Conservation (phyloP, 2,113 vertebrate species). For the Struthidea cinerea region DNA sequence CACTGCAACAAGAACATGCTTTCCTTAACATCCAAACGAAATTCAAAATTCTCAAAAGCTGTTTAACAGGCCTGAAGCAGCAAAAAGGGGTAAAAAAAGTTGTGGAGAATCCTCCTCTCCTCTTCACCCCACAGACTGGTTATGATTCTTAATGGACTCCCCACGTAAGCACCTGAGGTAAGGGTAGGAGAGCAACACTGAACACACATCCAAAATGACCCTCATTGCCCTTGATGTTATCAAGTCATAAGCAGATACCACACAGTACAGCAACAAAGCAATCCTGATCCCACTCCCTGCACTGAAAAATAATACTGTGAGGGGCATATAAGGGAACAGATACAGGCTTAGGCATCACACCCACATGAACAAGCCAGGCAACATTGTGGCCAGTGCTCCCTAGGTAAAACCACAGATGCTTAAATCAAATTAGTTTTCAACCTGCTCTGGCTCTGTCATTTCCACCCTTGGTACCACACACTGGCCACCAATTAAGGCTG, state of each 20-base stretch:
- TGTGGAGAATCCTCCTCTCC: background rate
- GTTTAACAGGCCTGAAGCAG: background rate
- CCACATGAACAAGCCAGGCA: background rate
- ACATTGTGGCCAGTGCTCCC: accelerated
- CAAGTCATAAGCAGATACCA: background rate
- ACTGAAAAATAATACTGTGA: background rate
- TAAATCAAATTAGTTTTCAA: too few species aligned
- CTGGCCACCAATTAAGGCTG: background rate
- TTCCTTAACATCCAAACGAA: background rate
- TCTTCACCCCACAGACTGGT: background rate
- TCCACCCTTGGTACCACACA: background rate
- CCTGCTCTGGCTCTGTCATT: background rate
- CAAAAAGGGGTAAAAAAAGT: background rate
- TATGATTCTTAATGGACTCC: background rate
- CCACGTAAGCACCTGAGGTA: background rate
- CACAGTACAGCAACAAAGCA: background rate
- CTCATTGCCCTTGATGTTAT: background rate
- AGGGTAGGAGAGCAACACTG: background rate
- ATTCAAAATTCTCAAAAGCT: background rate
- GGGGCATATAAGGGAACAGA: too few species aligned
- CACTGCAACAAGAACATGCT: background rate
- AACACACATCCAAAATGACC: background rate
- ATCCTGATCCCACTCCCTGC: too few species aligned
- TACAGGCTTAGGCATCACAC: background rate
- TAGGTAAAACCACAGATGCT: accelerated